A percentile compares a stretch with the other conserved stretches of the same genome.
Evolutionary conservation across 2,113 vertebrate genomes (phyloP).

Genomic region (Muscicapa adusta): DNA sequence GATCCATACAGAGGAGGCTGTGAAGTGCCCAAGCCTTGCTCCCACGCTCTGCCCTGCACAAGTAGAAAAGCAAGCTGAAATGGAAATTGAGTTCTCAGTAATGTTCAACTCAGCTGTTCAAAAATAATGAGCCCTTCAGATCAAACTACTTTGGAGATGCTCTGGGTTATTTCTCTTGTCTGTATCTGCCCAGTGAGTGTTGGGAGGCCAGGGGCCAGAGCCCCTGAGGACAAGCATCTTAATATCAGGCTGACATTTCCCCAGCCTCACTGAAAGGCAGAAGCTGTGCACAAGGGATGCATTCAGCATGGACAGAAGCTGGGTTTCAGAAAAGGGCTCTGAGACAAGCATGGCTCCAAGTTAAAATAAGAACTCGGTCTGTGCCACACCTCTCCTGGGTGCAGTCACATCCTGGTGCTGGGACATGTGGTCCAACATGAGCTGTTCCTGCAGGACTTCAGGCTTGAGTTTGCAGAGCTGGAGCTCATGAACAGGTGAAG

Average conservation of each 20-base stretch:
- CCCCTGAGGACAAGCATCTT: not conserved
- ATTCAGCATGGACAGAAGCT: not conserved
- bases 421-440: rapidly evolving
- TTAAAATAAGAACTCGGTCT: not conserved
- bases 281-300: not conserved
- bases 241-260: not conserved
- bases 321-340: not conserved
- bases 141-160: not conserved
- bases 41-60: not conserved
- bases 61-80: not conserved
- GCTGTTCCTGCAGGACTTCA: not conserved
- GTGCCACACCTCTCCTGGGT: not conserved
- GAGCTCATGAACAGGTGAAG: not conserved
- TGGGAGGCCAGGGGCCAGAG: not conserved
- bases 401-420: rapidly evolving
- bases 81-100: not conserved
- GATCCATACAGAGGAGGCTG: not conserved
- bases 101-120: not conserved
- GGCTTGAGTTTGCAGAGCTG: not conserved
- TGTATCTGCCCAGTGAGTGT: rapidly evolving
- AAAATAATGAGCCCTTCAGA: not conserved
- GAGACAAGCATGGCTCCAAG: not conserved
- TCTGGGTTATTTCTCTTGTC: not conserved
- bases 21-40: not conserved
- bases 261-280: not conserved